Evolutionary conservation across 1,140 invertebrate species (phyloP).

Genomic region (Conus ventricosus): DNA sequence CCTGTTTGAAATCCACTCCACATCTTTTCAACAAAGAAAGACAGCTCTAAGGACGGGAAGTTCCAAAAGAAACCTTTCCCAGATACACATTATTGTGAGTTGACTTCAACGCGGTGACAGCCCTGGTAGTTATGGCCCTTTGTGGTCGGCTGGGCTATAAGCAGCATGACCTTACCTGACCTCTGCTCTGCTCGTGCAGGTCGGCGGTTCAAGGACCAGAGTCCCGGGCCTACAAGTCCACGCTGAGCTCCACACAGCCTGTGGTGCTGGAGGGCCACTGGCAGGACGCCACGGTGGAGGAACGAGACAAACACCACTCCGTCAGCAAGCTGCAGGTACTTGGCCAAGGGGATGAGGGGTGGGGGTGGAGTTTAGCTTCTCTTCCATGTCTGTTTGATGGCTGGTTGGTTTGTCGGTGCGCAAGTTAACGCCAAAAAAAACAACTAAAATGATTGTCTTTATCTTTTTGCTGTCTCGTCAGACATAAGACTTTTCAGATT

Average conservation of each 20-base stretch:
- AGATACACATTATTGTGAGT: too few species aligned
- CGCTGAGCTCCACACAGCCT: conserved; percentile 65
- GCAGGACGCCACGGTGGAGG: conserved; percentile 70
- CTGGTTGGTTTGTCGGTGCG: too few species aligned
- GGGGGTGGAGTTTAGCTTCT: background rate
- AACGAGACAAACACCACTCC: conserved; percentile 69
- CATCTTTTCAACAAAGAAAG: too few species aligned
- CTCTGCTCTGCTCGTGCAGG: conserved; percentile 42
- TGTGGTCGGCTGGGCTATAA: too few species aligned
- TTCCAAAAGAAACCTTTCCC: too few species aligned
- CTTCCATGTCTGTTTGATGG: background rate
- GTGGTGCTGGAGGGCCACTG: conserved; percentile 73
- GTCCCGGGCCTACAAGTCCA: conserved; percentile 67
- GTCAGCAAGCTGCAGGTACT: conserved; percentile 72
- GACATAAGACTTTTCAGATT: too few species aligned
- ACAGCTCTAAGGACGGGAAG: too few species aligned
- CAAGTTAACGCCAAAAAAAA: too few species aligned
- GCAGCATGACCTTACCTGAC: too few species aligned
- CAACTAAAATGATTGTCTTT: background rate
- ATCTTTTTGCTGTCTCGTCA: background rate
- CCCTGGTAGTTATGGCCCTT: too few species aligned
- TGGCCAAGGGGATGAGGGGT: background rate
- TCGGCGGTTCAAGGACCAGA: conserved; percentile 65
- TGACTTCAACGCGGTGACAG: too few species aligned
- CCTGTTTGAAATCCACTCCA: too few species aligned